Base-by-base conservation (phyloP, 2,888 invertebrate genomes). In the Druceiella hillmani region DNA sequence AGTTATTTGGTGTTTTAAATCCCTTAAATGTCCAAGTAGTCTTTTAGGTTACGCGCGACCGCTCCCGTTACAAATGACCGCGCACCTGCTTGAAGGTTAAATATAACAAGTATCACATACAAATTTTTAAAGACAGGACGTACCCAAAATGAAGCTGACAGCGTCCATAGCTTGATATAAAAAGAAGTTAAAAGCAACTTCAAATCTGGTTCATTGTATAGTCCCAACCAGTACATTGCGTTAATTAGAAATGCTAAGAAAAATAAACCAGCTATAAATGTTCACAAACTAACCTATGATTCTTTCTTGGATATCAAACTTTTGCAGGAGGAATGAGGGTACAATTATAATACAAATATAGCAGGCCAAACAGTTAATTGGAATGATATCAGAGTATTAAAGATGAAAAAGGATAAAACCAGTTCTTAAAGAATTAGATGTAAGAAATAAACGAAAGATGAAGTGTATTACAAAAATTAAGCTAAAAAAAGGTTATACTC, bases 121-220 rank as follows among this genome's bases (percentile, higher is more conserved):
- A 57, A 55, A 40, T 56, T 51, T 45, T 33, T 55, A 11, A 54
- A 57, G n/a, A 41, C 27, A 34, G 54, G 55, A 31, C 59, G 57
- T 36, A 52, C 53, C 7, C 57, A 57, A 46, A 58, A 58, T 39
- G 56, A 56, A 41, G 57, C 50, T 13, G 56, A 56, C 37, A 55
- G 49, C 42, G 50, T 54, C 6, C 53, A 58, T 34, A 53, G 53
- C 34, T 46, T 55, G 13, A 57, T 53, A 32, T 54, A 57, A 41
- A 53, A 47, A 35, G 50, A 55, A 46, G 43, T 55, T 15, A 53
- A 51, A 39, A 50, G 50, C 35, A 49, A 52, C 30, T 35, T 55
- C 29, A 53, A 45, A 41, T 44, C 51, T 24, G 50, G 45, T 28
- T 49, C 52, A 17, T 51, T 53, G 33, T 54, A 55, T 35, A 43